Base-by-base conservation (phyloP, 2,797 vertebrate species). In the Liparis tanakae region DNA sequence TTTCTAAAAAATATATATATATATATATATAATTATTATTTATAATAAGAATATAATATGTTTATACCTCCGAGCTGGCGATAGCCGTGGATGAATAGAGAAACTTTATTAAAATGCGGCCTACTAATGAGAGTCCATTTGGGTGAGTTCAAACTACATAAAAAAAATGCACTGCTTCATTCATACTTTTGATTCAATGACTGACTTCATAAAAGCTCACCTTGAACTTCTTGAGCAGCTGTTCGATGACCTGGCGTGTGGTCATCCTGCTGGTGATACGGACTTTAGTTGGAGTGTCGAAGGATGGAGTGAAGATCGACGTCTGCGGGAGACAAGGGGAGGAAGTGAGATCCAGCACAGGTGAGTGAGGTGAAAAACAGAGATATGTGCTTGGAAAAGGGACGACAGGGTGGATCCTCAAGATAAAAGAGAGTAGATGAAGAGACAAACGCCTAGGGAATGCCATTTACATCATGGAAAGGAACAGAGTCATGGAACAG, bases 151-250 rank as follows among this genome's bases (percentile, higher is more conserved):
- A 37, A 10, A 60, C 15, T 44, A 7, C 3, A 30, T 33, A 7
- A 39, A 46, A 46, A 25, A 1, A 18, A 18, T 48, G 5, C 14
- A 44, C 13, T 44, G 41, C 48, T 20, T 53, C 10, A 22, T 51
- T 0, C n/a, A 22, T 51, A 22, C 20, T 6, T 22, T 22, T 7
- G n/a, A 13, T 51, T 10, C 10, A 46, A 44, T 60, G 0, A 25
- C 17, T 25, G 20, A 50, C 20, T 25, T 41, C 8, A 9, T 3
- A 14, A 33, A 39, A 48, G 59, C 70, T 86, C 83, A 97, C 98
- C 95, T 98, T 99, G 83, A 98, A 99, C 88, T 98, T 98, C 39
- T 93, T 86, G 3, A 98, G 94, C n/a, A 98, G 84, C 63, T 98
- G 96, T 15, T 93, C 94, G 80, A 98, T 96, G 46, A 99, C 97